These are phyloP conservation scores for Unio delphinus DNA, from an alignment of 2,888 invertebrate species.

Conservation along the genomic window DNA sequence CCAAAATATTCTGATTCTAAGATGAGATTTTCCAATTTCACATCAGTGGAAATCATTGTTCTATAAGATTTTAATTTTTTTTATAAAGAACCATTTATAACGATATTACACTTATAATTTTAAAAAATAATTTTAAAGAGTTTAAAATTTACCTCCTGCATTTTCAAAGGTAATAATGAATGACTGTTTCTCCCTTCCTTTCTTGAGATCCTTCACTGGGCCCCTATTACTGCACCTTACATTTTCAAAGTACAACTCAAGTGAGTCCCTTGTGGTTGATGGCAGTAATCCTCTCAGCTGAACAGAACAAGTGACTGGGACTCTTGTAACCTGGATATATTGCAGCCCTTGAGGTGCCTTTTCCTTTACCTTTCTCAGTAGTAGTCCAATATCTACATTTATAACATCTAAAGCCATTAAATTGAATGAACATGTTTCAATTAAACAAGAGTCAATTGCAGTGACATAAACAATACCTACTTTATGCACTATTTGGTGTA, in stretches of 20 bases:
- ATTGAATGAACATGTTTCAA: no score
- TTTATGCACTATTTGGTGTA: no score
- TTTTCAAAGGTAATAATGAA: constrained; percentile 18
- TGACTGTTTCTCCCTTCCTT: constrained; percentile 5
- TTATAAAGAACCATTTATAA: no score
- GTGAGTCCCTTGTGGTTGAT: constrained; percentile 9
- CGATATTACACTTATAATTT: no score
- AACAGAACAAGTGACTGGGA: constrained; percentile 11
- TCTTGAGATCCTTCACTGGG: constrained; percentile 8
- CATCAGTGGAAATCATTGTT: no score
- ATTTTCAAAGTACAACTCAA: constrained; percentile 25
- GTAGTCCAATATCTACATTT: constrained; percentile 1
- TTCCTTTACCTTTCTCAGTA: constrained; percentile 1
- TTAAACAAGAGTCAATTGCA: no score
- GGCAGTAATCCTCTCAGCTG: constrained; percentile 12
- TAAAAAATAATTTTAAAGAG: no score
- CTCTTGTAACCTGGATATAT: constrained; percentile 3
- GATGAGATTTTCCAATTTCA: no score
- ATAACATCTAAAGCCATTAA: no score
- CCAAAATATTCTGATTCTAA: no score
- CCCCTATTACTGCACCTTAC: constrained; percentile 19
- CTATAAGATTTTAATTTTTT: no score
- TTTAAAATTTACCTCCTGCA: constrained; percentile 12
- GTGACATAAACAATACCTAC: no score
- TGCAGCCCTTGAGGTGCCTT: constrained; percentile 10